A percentile compares a stretch with the other conserved stretches of the same genome.
phyloP scores from a whole-genome alignment of 1,140 invertebrate species.

The Hycleus phaleratus region DNA sequence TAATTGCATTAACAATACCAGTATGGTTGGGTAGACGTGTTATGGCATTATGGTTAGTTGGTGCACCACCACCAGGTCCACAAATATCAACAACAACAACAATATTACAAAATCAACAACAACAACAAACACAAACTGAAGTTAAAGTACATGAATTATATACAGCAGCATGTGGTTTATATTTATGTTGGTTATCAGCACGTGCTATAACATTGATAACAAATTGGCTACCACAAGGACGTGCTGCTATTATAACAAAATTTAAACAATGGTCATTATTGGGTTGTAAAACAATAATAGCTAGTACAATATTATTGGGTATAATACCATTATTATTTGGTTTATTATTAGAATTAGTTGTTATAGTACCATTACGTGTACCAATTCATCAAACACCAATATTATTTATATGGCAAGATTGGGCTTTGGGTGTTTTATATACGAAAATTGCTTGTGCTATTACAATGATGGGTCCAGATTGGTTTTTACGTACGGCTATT shows the following conservation, averaged over 20 bases:
- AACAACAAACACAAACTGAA: constrained; percentile 42
- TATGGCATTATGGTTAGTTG: constrained; percentile 76
- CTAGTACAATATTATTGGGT: constrained; percentile 75
- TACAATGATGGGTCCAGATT: constrained; percentile 96
- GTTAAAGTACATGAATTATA: constrained; percentile 88
- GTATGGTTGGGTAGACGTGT: constrained; percentile 81
- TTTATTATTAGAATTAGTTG: constrained; percentile 80
- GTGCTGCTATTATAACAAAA: constrained; percentile 64
- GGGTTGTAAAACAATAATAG: constrained; percentile 59
- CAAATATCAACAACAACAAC: constrained; percentile 38
- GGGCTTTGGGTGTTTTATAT: constrained; percentile 93
- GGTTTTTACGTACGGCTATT: constrained; percentile 81
- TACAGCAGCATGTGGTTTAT: constrained; percentile 88
- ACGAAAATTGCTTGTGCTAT: constrained; percentile 97
- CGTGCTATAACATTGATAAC: constrained; percentile 69
- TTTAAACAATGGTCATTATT: constrained; percentile 67
- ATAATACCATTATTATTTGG: constrained; percentile 90
- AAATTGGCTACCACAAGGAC: constrained; percentile 83
- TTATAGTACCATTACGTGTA: constrained; percentile 88
- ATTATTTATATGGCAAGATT: constrained; percentile 93
- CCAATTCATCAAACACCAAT: constrained; percentile 90
- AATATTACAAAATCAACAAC: constrained; percentile 28
- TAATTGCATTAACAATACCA: constrained; percentile 79
- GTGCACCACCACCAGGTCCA: constrained; percentile 43
- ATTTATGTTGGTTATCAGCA: constrained; percentile 83